Percentiles rank a stretch among this genome's conserved stretches.
Evolutionary conservation across 2,888 invertebrate genomes (phyloP).

Genomic region (Drosophila antonietae): DNA sequence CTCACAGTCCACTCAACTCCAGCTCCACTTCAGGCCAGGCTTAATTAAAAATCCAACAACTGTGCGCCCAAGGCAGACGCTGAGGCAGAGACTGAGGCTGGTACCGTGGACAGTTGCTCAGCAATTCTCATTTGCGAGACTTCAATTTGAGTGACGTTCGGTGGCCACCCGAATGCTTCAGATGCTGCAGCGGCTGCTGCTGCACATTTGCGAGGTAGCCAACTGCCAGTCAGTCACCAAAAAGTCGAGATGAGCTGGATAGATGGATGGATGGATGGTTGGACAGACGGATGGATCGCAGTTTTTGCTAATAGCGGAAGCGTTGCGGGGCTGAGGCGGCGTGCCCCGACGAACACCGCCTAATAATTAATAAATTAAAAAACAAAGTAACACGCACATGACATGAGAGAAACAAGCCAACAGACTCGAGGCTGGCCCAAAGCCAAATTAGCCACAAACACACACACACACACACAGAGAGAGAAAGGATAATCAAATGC

Average conservation of each 20-base stretch:
- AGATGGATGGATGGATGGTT: not conserved
- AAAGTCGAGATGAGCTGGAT: constrained; percentile 22
- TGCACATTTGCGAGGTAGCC: constrained; percentile 62
- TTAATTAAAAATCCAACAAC: constrained; percentile 80
- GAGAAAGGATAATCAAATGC: constrained; percentile 76
- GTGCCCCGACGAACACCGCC: constrained; percentile 51
- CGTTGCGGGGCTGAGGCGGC: constrained; percentile 43
- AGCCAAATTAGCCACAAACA: constrained; percentile 26
- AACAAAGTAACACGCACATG: constrained; percentile 73
- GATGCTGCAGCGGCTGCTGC: constrained; percentile 17
- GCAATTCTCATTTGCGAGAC: constrained; percentile 76
- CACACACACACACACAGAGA: constrained; percentile 1
- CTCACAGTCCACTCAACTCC: constrained; percentile 20
- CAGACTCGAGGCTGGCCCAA: not conserved
- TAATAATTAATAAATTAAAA: constrained; percentile 79
- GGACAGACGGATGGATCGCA: not conserved
- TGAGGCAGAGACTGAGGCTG: not conserved
- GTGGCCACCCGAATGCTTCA: constrained; percentile 70
- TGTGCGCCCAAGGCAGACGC: constrained; percentile 29
- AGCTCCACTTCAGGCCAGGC: constrained; percentile 49
- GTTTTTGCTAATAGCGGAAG: constrained; percentile 76
- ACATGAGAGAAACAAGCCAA: constrained; percentile 27
- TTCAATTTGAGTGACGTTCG: constrained; percentile 77
- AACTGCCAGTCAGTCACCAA: constrained; percentile 53
- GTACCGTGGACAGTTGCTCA: constrained; percentile 17